Evolutionary conservation across 1,140 invertebrate species (phyloP), one percentile per base, ranked within the genome.

Genomic region (Lasioglossum albipes): DNA sequence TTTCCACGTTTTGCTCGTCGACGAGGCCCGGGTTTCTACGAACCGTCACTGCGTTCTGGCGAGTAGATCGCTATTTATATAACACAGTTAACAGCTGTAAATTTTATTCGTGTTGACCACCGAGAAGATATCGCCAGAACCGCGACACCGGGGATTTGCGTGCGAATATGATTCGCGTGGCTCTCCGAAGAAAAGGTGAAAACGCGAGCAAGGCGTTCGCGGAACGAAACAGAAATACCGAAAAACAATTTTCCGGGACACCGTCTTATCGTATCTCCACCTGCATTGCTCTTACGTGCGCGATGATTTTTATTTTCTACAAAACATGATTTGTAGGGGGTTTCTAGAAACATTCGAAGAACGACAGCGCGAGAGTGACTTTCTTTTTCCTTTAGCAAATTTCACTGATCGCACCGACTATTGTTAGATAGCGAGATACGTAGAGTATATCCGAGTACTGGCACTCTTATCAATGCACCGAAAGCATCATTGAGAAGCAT

Each of bases 1-100:
- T 83, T 86, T 84, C 76, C 75, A 81, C 62, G 75, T 74, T 59
- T 76, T 59, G 31, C 52, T 36, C 59, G 45, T 42, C 20, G 22
- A 31, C n/a, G 22, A 31, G 27, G 42, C 59, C 9, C 31, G 1
- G 13, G 27, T 31, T 54, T 49, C 9, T 22, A 49, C 0, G 22
- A n/a, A 59, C n/a, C 52, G 4, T 20, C 16, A 31, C 42, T 36
- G 16, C 16, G 36, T 73, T 65, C 77, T 57, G 77, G 61, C 49
- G 27, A 45, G 65, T 57, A 52, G 70, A 66, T 18, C 57, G 16
- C 16, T 73, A 73, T 79, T 79, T 79, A 79, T 73, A 57, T 59
- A 22, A n/a, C 20, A 74, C 45, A 41, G 49, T 79, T 74, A 10
- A 74, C 42, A 9, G n/a, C 12, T 66, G 41, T 41, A 73, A 41